phyloP scores from a whole-genome alignment of 2,113 vertebrate genomes.

The Neoarius graeffei region DNA sequence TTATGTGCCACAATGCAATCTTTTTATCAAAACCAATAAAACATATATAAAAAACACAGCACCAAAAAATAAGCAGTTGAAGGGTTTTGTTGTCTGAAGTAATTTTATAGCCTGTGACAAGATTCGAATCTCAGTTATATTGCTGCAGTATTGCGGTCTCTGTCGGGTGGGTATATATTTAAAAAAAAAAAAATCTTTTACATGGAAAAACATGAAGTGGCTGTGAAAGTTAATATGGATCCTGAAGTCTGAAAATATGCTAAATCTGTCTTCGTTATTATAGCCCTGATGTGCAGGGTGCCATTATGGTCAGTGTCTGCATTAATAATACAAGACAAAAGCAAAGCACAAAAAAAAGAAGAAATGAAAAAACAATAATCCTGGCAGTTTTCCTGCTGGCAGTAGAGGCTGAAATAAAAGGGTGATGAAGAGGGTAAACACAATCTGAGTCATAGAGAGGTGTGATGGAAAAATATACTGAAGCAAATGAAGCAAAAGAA shows the following conservation, averaged over 20 bases:
- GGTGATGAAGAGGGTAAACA: slow-evolving; percentile 24
- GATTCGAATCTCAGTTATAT: neutral
- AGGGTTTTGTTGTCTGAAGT: neutral
- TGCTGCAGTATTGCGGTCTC: neutral
- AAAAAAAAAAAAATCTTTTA: neutral
- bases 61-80: neutral
- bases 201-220: neutral
- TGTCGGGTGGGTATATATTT: neutral
- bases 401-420: neutral
- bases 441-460: slow-evolving; percentile 11
- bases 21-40: slow-evolving; percentile 2
- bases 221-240: slow-evolving; percentile 4
- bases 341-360: slow-evolving; percentile 2
- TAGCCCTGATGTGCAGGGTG: neutral
- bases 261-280: slow-evolving; percentile 40
- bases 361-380: slow-evolving; percentile 1
- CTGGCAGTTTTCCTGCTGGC: slow-evolving; percentile 20
- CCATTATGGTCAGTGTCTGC: slow-evolving; percentile 28
- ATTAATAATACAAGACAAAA: slow-evolving; percentile 41
- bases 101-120: slow-evolving; percentile 4
- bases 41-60: neutral
- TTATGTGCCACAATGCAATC: neutral
- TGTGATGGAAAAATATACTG: slow-evolving; percentile 37
- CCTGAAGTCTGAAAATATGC: neutral
- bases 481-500: slow-evolving; percentile 12